Evolutionary conservation across 2,797 vertebrate genomes (phyloP), one percentile per base, ranked within the genome.

Genomic region (Discoglossus pictus): DNA sequence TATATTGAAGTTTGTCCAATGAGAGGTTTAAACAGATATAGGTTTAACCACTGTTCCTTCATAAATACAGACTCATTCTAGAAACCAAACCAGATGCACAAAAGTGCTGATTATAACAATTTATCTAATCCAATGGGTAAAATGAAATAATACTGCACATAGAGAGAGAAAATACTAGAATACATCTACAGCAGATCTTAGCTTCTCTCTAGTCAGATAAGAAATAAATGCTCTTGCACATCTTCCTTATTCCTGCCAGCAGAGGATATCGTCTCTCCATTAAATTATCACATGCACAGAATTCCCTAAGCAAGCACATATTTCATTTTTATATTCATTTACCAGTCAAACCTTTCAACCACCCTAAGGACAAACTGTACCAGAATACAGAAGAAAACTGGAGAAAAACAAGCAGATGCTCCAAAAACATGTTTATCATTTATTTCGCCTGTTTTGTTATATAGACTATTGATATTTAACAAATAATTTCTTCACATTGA

Each of bases 241-340:
- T 77, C 83, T 85, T 72, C 52, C 73, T 76, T 75, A 23, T 17
- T 65, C 75, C 79, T 78, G 21, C 84, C 87, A 81, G 78, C 77
- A 82, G 84, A 86, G 81, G 84, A 85, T 84, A 78, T 84, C 84
- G 80, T 70, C 60, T 70, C 58, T 55, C 67, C 67, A 56, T 70
- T 70, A 40, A 56, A 62, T 56, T 50, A 70, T 55, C 51, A 44
- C 25, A 34, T 39, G 21, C 3, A 48, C 59, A 63, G 51, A 48
- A 47, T 62, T 56, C 59, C 60, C 34, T 34, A 24, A 31, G 51
- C 59, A 46, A 56, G 43, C n/a, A 8, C 39, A 10, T 23, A 52
- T 34, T 61, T 65, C 21, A 70, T 63, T 23, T 63, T 31, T 61
- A 44, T 0, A 42, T 3, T 60, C 12, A 23, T 55, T 23, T 31